Conservation (phyloP, 2,797 vertebrate genomes). For the Novumbra hubbsi region DNA sequence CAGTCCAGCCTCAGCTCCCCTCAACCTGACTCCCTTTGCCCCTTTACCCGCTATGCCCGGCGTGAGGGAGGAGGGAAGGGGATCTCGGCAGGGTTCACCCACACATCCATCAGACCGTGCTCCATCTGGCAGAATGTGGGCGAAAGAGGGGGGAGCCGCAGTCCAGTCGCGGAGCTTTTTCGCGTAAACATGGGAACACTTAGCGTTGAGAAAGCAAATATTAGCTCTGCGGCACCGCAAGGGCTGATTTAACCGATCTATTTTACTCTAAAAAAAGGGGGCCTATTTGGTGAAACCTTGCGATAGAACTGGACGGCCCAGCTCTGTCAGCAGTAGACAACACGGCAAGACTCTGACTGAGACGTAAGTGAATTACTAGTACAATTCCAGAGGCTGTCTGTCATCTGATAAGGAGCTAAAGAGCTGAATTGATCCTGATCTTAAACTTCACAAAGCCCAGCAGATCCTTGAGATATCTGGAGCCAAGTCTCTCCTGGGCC, state of each 20-base stretch:
- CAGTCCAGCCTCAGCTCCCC: conserved; percentile 10
- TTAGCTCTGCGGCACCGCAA: conserved; percentile 9
- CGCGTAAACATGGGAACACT: background rate
- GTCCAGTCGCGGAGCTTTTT: conserved; percentile 3
- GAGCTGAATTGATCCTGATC: conserved; percentile 66
- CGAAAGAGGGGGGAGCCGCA: background rate
- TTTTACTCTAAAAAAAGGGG: conserved; percentile 12
- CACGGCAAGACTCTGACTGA: conserved; percentile 51
- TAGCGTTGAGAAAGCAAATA: conserved; percentile 23
- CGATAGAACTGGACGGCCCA: background rate
- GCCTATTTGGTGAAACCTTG: conserved; percentile 12
- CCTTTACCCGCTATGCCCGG: conserved; percentile 25
- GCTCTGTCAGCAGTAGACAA: conserved; percentile 1
- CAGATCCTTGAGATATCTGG: conserved; percentile 68
- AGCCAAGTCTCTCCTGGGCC: conserved; percentile 53
- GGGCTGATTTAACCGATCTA: conserved; percentile 24
- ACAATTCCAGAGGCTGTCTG: conserved; percentile 56
- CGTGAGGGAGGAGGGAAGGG: conserved; percentile 1
- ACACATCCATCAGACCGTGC: conserved; percentile 26
- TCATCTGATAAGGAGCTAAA: conserved; percentile 67
- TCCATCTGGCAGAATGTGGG: conserved; percentile 1
- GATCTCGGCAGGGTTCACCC: conserved; percentile 15
- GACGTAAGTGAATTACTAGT: conserved; percentile 31
- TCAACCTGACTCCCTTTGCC: conserved; percentile 9
- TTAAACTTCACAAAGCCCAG: conserved; percentile 68